Evolutionary conservation across 2,797 vertebrate species (phyloP).

Genomic region (Peromyscus eremicus): DNA sequence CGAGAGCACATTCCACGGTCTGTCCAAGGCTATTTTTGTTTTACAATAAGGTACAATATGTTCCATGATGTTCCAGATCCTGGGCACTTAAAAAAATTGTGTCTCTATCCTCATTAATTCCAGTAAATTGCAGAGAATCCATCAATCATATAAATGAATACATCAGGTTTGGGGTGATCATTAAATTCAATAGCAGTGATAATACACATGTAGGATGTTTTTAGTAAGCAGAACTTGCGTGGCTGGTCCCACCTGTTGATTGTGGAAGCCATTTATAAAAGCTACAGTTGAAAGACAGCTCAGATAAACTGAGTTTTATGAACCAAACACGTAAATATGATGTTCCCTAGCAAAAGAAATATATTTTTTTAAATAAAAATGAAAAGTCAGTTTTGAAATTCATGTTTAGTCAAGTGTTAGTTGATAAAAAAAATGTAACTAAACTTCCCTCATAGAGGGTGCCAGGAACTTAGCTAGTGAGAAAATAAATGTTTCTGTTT

Average conservation of each 20-base stretch:
- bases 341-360: background rate
- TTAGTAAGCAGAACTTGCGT: background rate
- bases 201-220: background rate
- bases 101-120: conserved; percentile 44
- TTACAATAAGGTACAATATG: conserved; percentile 82
- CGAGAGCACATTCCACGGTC: conserved; percentile 72
- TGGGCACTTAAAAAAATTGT: conserved; percentile 2
- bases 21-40: conserved; percentile 81
- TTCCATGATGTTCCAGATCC: conserved; percentile 71
- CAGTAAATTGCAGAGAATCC: background rate
- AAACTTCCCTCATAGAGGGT: background rate
- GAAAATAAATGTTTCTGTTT: conserved; percentile 72
- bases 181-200: background rate
- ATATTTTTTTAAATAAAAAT: background rate
- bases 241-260: background rate
- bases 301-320: background rate
- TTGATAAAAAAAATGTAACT: background rate
- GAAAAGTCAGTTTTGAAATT: conserved; percentile 42
- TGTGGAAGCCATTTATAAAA: background rate
- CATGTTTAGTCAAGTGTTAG: conserved; percentile 28
- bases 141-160: background rate
- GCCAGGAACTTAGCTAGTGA: conserved; percentile 63
- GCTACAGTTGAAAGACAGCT: background rate
- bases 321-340: background rate
- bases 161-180: background rate